Evolutionary conservation across 2,797 vertebrate species (phyloP).

Genomic region (Smutsia gigantea): DNA sequence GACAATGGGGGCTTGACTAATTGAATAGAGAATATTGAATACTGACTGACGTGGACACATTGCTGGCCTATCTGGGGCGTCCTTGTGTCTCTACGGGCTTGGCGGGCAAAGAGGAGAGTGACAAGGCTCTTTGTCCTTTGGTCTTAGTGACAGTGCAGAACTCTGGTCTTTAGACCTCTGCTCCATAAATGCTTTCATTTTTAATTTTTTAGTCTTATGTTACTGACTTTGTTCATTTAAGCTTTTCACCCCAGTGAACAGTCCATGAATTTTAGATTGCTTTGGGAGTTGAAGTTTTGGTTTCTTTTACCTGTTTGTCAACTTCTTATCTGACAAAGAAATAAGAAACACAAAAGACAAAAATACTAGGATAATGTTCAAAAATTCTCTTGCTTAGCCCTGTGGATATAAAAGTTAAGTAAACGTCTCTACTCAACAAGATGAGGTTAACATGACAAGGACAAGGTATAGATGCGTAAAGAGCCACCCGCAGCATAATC

Average conservation of each 20-base stretch:
- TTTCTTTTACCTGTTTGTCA: constrained; percentile 12
- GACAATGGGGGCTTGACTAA: neutral
- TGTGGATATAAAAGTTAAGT: neutral
- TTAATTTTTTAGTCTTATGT: neutral
- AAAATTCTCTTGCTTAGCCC: neutral
- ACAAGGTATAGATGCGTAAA: neutral
- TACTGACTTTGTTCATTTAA: neutral
- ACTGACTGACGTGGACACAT: neutral
- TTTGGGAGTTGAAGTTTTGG: neutral
- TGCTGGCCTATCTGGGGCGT: neutral
- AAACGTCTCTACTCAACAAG: neutral
- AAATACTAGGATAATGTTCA: neutral
- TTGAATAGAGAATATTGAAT: neutral
- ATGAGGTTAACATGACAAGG: neutral
- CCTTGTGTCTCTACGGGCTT: neutral
- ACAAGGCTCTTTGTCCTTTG: neutral
- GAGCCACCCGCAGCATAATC: neutral
- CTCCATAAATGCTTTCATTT: neutral
- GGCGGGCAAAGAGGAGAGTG: neutral
- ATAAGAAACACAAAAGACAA: neutral
- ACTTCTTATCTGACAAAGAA: constrained; percentile 14
- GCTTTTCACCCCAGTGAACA: neutral
- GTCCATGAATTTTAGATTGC: neutral
- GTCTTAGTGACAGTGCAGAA: neutral
- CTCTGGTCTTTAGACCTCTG: neutral